These are phyloP conservation scores for Coelopa frigida DNA, from an alignment of 1,140 invertebrate species.

Conservation along the genomic window DNA sequence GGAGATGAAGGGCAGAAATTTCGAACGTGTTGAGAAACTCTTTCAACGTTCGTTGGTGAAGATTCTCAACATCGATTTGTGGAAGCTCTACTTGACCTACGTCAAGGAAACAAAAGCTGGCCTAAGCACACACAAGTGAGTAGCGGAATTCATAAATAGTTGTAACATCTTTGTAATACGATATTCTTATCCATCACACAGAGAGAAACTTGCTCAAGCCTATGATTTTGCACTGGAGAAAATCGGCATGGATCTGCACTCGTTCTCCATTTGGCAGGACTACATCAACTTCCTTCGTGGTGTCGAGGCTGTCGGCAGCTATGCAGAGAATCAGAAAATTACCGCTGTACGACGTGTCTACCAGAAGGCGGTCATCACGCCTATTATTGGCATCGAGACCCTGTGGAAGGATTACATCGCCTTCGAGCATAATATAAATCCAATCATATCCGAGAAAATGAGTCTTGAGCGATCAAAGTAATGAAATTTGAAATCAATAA, in stretches of 20 bases:
- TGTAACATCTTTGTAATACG: not conserved
- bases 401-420: conserved; percentile 98
- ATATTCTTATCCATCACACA: conserved; percentile 43
- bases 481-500: not conserved
- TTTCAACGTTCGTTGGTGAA: conserved; percentile 98
- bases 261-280: conserved; percentile 94
- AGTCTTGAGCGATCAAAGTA: conserved; percentile 47
- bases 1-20: conserved; percentile 94
- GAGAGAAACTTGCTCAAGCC: conserved; percentile 98
- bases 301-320: conserved; percentile 95
- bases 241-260: conserved; percentile 96
- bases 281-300: conserved; percentile 97
- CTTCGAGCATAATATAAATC: conserved; percentile 92
- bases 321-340: conserved; percentile 99
- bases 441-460: conserved; percentile 76
- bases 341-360: conserved; percentile 96
- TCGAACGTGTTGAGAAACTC: conserved; percentile 97
- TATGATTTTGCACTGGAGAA: conserved; percentile 99
- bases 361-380: conserved; percentile 90
- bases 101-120: conserved; percentile 96
- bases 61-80: conserved; percentile 97
- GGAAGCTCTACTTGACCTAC: conserved; percentile 96
- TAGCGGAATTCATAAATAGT: conserved; percentile 23
- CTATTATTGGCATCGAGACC: conserved; percentile 95
- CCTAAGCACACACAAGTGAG: conserved; percentile 89